Base-by-base conservation (phyloP, 2,888 invertebrate species). In the Sminthurinus aureus region DNA sequence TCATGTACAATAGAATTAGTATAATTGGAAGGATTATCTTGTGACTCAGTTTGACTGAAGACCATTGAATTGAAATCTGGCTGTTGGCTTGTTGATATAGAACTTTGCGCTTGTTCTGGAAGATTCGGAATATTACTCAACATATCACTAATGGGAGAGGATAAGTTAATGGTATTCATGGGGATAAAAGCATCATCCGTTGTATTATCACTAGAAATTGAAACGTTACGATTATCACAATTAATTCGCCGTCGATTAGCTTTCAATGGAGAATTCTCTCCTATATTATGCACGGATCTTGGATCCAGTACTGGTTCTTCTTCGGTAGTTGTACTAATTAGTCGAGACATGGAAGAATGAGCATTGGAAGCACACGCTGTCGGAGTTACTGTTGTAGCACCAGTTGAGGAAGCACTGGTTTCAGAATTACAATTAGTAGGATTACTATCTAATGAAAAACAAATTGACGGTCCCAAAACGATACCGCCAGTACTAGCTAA, bases 381-480 rank as follows among this genome's bases (percentile, higher is more conserved):
- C 6, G 6, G 3, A 38, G 38, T n/a, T n/a, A n/a, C n/a, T n/a
- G n/a, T n/a, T n/a, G n/a, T 38, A 38, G 38, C 38, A 38, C 38
- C 1, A 58, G 18, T 58, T 58, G 13, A 13, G 9, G 58, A 67
- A 51, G 67, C 69, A 1, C 24, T 26, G 22, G 74, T 18, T 64
- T 74, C 81, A 1, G 38, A 38, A 38, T 38, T 38, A 38, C 38
- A 38, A 38, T 38, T 38, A 58, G 58, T 38, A 51, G 67, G 67
- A 0, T 24, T 26, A 38, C 38, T 18, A 26, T 74, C 81, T 9
- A 52, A 18, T 15, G 85, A 78, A 75, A 88, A 87, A 58, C 86
- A 87, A 64, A 88, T 88, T 1, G 86, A 86, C 3, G 88, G 88
- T 13, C 87, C 87, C 51, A 86, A 85, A 1, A 87, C 88, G 3